Percentiles rank a stretch among this genome's conserved stretches.
phyloP scores from a whole-genome alignment of 2,888 invertebrate species.

The Nebria brevicollis region DNA sequence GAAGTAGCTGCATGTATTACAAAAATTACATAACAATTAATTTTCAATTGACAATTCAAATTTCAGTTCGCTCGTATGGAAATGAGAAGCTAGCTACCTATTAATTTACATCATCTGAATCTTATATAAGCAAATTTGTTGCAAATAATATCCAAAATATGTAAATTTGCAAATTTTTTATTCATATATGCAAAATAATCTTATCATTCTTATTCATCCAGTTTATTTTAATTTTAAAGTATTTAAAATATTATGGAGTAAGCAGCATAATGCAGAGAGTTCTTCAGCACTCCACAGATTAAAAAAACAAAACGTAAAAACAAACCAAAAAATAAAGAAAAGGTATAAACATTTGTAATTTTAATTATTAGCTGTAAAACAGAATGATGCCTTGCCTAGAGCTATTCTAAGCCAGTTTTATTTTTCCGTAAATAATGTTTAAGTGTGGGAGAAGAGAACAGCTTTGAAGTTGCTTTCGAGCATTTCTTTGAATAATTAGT shows the following conservation, averaged over 20 bases:
- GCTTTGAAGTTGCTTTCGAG: constrained; percentile 42
- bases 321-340: background rate
- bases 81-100: background rate
- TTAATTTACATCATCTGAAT: background rate
- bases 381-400: constrained; percentile 29
- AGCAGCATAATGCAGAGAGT: constrained; percentile 19
- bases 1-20: background rate
- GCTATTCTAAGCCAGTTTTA: constrained; percentile 32
- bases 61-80: background rate
- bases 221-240: constrained; percentile 2
- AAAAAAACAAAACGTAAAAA: constrained; percentile 9
- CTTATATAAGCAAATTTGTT: constrained; percentile 4
- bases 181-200: constrained; percentile 6
- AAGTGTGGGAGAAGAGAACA: constrained; percentile 21
- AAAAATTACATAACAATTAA: background rate
- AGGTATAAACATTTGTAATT: constrained; percentile 37
- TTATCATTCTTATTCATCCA: background rate
- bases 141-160: background rate
- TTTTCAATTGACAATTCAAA: background rate
- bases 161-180: background rate
- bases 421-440: constrained; percentile 17
- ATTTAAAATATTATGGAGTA: constrained; percentile 22
- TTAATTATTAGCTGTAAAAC: constrained; percentile 44
- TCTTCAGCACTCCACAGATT: background rate
- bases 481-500: constrained; percentile 43